A percentile compares a stretch with the other conserved stretches of the same genome.
These are phyloP conservation scores for Corythornis leucogaster DNA, from an alignment of 2,797 vertebrate species.

Conservation along the genomic window DNA sequence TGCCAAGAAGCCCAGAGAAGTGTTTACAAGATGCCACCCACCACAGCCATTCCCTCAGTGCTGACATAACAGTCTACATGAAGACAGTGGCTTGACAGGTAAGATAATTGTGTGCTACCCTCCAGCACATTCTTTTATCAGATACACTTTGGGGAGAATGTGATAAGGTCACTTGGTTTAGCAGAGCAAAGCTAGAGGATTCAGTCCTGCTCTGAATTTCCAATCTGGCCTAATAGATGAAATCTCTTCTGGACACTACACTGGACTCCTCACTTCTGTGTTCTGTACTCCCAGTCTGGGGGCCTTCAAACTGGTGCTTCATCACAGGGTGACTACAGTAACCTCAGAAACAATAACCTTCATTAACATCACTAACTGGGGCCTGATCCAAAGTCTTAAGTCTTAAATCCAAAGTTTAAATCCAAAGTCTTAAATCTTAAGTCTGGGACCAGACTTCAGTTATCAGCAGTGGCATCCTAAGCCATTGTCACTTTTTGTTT, in stretches of 20 bases:
- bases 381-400: background rate
- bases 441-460: background rate
- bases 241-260: background rate
- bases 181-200: slow-evolving; percentile 33
- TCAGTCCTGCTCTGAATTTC: background rate
- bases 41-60: background rate
- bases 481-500: background rate
- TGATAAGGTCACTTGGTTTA: slow-evolving; percentile 49
- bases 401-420: no score
- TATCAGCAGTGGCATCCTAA: background rate
- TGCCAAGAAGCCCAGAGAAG: slow-evolving; percentile 37
- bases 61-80: slow-evolving; percentile 13
- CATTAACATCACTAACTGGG: background rate
- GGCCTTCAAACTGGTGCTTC: background rate
- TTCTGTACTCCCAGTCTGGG: background rate
- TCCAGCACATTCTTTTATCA: slow-evolving; percentile 61
- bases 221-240: background rate
- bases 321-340: background rate
- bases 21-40: slow-evolving; percentile 23
- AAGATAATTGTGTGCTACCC: slow-evolving; percentile 55
- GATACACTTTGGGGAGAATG: slow-evolving; percentile 18
- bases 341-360: background rate
- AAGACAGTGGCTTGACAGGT: slow-evolving; percentile 61
- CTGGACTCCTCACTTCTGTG: background rate
- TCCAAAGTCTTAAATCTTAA: background rate